Base-by-base conservation (phyloP, 1,140 invertebrate genomes). In the Trichonephila clavipes region DNA sequence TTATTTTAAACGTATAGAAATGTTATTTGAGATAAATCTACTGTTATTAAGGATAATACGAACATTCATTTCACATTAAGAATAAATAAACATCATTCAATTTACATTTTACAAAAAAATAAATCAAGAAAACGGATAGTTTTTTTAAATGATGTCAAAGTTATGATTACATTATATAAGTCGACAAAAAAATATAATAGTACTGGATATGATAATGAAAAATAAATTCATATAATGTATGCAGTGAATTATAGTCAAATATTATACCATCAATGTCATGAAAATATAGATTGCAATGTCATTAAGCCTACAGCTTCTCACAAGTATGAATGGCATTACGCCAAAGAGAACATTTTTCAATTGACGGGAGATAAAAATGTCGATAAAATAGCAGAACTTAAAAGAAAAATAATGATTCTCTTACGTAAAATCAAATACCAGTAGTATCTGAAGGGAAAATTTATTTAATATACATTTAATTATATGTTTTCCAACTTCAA, bases 291-390 rank as follows among this genome's bases (percentile, higher is more conserved):
- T 10, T 14, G 24, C 66, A 69, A 69, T 69, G 24, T 24, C 72
- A 34, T 77, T 77, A 77, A 40, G 72, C 16, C 28, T 34, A 40
- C 10, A n/a, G 12, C 66, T 77, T 40, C 34, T 0, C 34, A 6
- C 34, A 6, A 34, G 28, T 28, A 40, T 77, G 18, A 77, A 77
- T 77, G 72, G 72, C 72, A 77, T 18, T 34, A 18, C 4, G 72
- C 72, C 72, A 77, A 40, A 19, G 34, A 40, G 28, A 77, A 77
- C 28, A 77, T 77, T 77, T 77, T 34, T 77, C 72, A 77, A 77
- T 18, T 18, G 21, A 28, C 66, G 34, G 34, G 34, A 69, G 66
- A 69, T 69, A 69, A 69, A 51, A 69, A 24, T 69, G 24, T 14
- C 6, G n/a, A 51, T 18, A 18, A 24, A n/a, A 69, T 24, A 69